These are phyloP conservation scores for Gibbula magus DNA, from an alignment of 2,888 invertebrate genomes.

Conservation along the genomic window DNA sequence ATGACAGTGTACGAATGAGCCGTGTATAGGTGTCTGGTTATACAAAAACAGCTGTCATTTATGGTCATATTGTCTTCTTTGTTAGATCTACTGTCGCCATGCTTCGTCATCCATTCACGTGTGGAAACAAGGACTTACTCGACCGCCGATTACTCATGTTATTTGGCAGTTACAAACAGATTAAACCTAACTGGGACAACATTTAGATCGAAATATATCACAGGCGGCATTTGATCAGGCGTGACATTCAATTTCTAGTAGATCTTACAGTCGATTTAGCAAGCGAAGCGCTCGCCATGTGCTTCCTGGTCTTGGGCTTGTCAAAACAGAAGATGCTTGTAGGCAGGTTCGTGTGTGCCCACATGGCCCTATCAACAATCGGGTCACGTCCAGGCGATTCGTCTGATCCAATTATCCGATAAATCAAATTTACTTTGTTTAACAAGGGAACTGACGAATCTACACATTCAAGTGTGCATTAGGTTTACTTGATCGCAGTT, in stretches of 20 bases:
- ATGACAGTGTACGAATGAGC: background rate
- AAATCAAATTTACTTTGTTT: too few relatives aligned
- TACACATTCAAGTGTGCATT: too few relatives aligned
- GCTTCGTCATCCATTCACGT: conserved; percentile 12
- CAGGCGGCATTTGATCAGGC: background rate
- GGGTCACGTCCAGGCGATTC: too few relatives aligned
- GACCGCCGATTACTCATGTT: background rate
- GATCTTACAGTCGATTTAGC: background rate
- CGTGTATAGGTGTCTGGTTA: background rate
- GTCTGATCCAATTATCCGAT: too few relatives aligned
- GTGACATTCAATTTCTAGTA: background rate
- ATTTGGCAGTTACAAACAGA: background rate
- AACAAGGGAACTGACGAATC: too few relatives aligned
- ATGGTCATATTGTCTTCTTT: conserved; percentile 14
- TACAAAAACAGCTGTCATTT: conserved; percentile 19
- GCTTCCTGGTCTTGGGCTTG: conserved; percentile 1
- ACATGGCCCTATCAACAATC: background rate
- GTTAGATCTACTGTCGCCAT: conserved; percentile 17
- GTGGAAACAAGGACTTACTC: background rate
- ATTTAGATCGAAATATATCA: background rate
- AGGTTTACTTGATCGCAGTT: too few relatives aligned
- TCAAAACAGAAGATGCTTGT: conserved; percentile 1
- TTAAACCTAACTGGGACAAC: background rate
- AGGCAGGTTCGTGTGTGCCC: background rate
- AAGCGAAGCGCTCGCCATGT: background rate